Percentiles rank a stretch among this genome's conserved stretches.
These are phyloP conservation scores for Xenopus laevis DNA, from an alignment of 2,113 vertebrate genomes.

Conservation along the genomic window DNA sequence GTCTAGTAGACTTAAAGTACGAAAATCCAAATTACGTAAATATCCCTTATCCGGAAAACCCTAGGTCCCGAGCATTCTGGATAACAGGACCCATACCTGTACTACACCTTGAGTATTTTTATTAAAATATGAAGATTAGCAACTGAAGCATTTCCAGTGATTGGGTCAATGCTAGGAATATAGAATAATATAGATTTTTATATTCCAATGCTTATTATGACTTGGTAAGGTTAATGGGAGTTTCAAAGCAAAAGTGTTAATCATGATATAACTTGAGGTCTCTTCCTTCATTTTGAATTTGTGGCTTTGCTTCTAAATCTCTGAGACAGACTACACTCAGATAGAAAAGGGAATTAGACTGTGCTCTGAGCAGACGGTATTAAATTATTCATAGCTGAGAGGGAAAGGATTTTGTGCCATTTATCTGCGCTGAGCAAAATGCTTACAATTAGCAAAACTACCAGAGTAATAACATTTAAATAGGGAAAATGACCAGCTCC, in stretches of 20 bases:
- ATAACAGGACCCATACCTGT: no score
- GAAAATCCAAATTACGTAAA: no score
- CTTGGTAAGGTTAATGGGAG: background rate
- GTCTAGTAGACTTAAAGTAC: no score
- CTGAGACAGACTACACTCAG: constrained; percentile 34
- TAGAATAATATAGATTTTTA: no score
- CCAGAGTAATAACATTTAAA: constrained; percentile 44
- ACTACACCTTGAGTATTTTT: no score
- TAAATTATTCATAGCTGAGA: constrained; percentile 47
- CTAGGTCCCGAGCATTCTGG: no score
- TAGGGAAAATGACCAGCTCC: constrained; percentile 36
- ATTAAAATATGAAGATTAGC: no score
- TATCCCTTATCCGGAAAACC: no score
- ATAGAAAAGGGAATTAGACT: constrained; percentile 35
- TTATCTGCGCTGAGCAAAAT: constrained; percentile 36
- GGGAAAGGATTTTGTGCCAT: constrained; percentile 40
- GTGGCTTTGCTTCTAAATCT: constrained; percentile 27
- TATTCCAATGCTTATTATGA: no score
- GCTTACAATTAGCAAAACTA: constrained; percentile 40
- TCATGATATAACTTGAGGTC: background rate
- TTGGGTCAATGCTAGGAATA: no score
- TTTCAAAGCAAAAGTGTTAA: background rate
- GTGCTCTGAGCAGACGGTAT: constrained; percentile 39
- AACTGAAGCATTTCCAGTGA: no score
- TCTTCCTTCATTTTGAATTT: constrained; percentile 20